A percentile compares a stretch with the other conserved stretches of the same genome.
phyloP scores from a whole-genome alignment of 2,797 vertebrate genomes.

The Phoeniculus purpureus region DNA sequence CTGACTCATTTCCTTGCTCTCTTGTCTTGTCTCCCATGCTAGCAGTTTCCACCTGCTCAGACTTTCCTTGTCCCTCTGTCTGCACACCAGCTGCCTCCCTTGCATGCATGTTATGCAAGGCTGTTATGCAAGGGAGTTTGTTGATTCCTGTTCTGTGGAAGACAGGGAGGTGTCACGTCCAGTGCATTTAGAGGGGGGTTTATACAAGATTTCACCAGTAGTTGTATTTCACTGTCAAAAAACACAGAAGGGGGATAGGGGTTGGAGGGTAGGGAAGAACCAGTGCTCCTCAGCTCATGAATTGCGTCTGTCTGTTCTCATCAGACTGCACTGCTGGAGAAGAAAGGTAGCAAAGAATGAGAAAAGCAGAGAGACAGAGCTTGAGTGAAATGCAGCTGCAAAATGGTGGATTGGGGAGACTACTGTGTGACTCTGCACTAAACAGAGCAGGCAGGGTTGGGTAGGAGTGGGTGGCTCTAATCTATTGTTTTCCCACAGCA shows the following conservation, averaged over 20 bases:
- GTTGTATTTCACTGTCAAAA: background rate
- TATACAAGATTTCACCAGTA: background rate
- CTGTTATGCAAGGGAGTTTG: background rate
- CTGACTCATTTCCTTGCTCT: slow-evolving; percentile 43
- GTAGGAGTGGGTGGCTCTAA: slow-evolving; percentile 13
- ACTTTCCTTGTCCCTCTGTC: slow-evolving; percentile 64
- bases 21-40: slow-evolving; percentile 49
- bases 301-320: background rate
- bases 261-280: background rate
- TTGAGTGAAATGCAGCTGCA: background rate
- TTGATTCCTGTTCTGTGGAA: background rate
- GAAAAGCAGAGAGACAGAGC: background rate
- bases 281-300: background rate
- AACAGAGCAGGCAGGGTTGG: background rate
- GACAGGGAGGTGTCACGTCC: background rate
- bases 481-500: slow-evolving; percentile 76
- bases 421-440: background rate
- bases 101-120: slow-evolving; percentile 16
- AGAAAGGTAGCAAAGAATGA: background rate
- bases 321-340: background rate
- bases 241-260: background rate
- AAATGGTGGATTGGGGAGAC: background rate
- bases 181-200: background rate
- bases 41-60: slow-evolving; percentile 41
- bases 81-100: slow-evolving; percentile 39